A percentile compares a stretch with the other conserved stretches of the same genome.
These are phyloP conservation scores for Parotocinclus haroldoi DNA, from an alignment of 2,797 vertebrate genomes.

Conservation along the genomic window DNA sequence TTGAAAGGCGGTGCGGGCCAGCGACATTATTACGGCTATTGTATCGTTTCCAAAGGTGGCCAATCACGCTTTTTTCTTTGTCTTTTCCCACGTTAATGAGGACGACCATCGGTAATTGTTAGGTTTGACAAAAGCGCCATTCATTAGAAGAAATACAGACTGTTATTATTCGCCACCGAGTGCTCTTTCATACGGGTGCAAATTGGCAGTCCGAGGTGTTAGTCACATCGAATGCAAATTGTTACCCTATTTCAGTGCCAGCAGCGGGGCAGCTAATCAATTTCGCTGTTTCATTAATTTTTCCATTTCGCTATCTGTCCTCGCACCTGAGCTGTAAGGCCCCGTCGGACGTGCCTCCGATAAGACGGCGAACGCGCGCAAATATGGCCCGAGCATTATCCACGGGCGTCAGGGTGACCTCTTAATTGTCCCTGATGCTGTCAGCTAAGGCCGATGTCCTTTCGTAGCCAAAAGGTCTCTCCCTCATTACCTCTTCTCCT, in stretches of 20 bases:
- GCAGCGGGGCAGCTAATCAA: slow-evolving; percentile 11
- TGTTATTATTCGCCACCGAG: slow-evolving; percentile 15
- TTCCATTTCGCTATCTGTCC: slow-evolving; percentile 25
- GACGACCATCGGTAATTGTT: slow-evolving; percentile 59
- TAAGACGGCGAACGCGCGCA: neutral
- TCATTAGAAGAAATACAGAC: slow-evolving; percentile 1
- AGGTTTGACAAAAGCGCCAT: neutral
- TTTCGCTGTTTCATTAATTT: slow-evolving; percentile 33
- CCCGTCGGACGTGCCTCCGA: neutral
- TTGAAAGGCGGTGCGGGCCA: slow-evolving; percentile 27
- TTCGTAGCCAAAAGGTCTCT: slow-evolving; percentile 21
- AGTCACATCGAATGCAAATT: slow-evolving; percentile 14
- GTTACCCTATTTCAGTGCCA: slow-evolving; percentile 2
- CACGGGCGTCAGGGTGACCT: slow-evolving; percentile 4
- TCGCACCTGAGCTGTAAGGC: slow-evolving; percentile 20
- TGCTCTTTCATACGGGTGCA: neutral
- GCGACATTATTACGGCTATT: slow-evolving; percentile 56
- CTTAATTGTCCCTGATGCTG: neutral
- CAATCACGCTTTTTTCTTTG: slow-evolving; percentile 42
- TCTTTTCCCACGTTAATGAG: slow-evolving; percentile 60
- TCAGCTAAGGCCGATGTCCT: slow-evolving; percentile 3
- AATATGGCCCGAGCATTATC: neutral
- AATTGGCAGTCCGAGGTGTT: slow-evolving; percentile 1
- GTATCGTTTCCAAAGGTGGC: slow-evolving; percentile 59
- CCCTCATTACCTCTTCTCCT: slow-evolving; percentile 21